phyloP scores from a whole-genome alignment of 2,797 vertebrate genomes.

The Spheniscus humboldti region DNA sequence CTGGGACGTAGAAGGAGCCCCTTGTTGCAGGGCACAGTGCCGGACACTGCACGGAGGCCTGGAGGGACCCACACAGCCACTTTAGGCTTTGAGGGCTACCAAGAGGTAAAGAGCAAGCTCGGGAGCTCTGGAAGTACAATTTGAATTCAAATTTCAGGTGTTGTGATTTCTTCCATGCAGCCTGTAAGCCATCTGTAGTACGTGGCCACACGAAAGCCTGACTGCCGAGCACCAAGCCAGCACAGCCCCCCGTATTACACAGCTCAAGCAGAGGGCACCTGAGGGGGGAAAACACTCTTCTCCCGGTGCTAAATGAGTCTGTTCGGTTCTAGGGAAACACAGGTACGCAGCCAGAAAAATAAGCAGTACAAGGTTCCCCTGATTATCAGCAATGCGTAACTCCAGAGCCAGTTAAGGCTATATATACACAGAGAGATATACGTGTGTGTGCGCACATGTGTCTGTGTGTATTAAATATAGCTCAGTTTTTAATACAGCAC shows the following conservation, averaged over 20 bases:
- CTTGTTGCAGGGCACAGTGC: background rate
- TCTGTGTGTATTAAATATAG: conserved; percentile 30
- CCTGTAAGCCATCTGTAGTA: background rate
- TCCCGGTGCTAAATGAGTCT: background rate
- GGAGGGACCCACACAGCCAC: background rate
- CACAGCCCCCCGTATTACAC: accelerated
- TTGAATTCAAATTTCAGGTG: background rate
- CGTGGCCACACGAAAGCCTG: accelerated
- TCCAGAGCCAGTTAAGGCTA: background rate
- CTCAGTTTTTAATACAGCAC: background rate
- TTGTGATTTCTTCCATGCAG: accelerated
- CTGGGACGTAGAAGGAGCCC: background rate
- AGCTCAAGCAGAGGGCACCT: background rate
- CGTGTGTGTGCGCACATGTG: background rate
- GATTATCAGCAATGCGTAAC: background rate
- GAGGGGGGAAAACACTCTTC: background rate
- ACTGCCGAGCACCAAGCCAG: background rate
- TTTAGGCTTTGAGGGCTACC: background rate
- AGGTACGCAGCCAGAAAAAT: background rate
- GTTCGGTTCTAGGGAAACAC: background rate
- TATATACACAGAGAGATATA: background rate
- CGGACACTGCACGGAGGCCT: accelerated
- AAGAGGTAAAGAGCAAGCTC: background rate
- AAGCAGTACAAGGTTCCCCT: background rate
- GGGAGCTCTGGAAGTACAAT: background rate